Percentiles rank a stretch among this genome's conserved stretches.
phyloP scores from a whole-genome alignment of 2,888 invertebrate genomes.

The Merodon equestris region DNA sequence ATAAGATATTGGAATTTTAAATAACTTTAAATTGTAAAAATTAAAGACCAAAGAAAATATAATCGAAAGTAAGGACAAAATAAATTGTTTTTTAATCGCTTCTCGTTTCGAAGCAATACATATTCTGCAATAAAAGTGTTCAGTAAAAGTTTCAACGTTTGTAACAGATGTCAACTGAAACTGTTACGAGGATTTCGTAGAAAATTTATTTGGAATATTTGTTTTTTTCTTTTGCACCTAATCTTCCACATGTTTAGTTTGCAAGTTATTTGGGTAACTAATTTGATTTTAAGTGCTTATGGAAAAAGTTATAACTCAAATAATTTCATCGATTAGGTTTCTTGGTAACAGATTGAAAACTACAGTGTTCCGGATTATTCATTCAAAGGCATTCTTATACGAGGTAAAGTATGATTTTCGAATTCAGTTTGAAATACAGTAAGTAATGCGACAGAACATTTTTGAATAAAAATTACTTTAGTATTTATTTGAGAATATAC shows the following conservation, averaged over 20 bases:
- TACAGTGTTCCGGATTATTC: no score
- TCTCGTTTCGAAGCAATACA: background rate
- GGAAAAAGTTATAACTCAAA: slow-evolving; percentile 48
- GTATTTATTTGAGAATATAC: no score
- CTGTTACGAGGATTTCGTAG: slow-evolving; percentile 25
- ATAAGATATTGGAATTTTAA: slow-evolving; percentile 34
- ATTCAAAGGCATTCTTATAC: slow-evolving; percentile 11
- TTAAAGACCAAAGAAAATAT: slow-evolving; percentile 64
- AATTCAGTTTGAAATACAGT: slow-evolving; percentile 3
- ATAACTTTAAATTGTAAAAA: slow-evolving; percentile 57
- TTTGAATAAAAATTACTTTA: no score
- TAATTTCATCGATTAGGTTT: slow-evolving; percentile 35
- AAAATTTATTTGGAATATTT: slow-evolving; percentile 38
- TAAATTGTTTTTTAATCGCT: slow-evolving; percentile 40
- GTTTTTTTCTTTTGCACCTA: slow-evolving; percentile 9
- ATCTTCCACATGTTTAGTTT: slow-evolving; percentile 19
- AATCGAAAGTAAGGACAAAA: slow-evolving; percentile 46
- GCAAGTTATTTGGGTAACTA: slow-evolving; percentile 39
- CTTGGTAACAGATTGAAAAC: slow-evolving; percentile 25
- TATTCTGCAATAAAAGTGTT: background rate
- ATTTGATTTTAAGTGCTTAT: slow-evolving; percentile 51
- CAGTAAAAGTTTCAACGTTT: slow-evolving; percentile 51
- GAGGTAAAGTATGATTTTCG: slow-evolving; percentile 1
- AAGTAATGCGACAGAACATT: background rate
- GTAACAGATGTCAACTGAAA: slow-evolving; percentile 54